Conservation (phyloP, 2,888 invertebrate genomes). For the Dasypogon diadema region DNA sequence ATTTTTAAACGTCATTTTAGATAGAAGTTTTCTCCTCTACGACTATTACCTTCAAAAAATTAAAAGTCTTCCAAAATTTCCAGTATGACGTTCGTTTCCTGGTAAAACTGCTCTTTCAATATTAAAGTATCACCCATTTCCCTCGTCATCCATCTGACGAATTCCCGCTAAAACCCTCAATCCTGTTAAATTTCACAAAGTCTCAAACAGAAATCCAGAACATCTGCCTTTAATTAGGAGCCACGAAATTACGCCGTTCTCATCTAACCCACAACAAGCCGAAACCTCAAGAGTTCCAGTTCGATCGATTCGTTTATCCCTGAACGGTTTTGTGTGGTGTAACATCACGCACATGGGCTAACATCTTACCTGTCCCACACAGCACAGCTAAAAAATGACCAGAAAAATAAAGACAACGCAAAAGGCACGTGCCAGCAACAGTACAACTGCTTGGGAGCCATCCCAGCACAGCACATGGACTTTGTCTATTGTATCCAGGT, state of each 20-base stretch:
- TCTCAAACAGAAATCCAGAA: neutral
- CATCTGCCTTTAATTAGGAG: neutral
- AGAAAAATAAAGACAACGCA: neutral
- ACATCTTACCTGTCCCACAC: neutral
- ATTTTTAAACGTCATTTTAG: no score
- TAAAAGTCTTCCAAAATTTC: no score
- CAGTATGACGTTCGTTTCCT: no score
- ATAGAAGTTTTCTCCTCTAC: no score
- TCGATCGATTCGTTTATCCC: slow-evolving; percentile 2
- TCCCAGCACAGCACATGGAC: neutral
- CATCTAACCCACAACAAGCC: neutral
- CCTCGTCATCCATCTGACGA: no score
- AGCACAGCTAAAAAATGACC: neutral
- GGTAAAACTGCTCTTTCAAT: no score
- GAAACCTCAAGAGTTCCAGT: neutral
- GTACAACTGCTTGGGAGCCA: neutral
- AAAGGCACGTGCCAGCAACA: neutral
- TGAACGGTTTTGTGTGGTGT: neutral
- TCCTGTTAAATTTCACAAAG: no score
- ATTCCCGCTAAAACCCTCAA: no score
- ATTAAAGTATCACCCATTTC: no score
- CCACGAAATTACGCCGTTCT: neutral
- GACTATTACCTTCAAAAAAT: no score
- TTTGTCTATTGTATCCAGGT: neutral
- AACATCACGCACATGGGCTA: slow-evolving; percentile 4